Conservation (phyloP, 2,888 invertebrate species). For the Trissolcus brochymenae region DNA sequence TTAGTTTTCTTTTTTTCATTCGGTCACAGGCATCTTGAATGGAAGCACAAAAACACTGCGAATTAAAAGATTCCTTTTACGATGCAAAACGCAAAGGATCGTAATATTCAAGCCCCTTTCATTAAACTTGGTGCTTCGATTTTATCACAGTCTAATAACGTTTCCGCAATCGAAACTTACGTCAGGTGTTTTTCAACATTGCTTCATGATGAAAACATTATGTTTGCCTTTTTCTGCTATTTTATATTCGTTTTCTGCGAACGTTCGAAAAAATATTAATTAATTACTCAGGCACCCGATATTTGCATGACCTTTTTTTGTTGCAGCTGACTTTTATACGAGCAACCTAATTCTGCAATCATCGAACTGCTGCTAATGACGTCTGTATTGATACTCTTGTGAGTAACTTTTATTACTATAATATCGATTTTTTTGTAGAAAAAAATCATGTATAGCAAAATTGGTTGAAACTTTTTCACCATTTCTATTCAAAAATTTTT, state of each 20-base stretch:
- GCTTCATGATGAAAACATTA: neutral
- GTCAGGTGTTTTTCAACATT: constrained; percentile 8
- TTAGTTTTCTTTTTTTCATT: neutral
- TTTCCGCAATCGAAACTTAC: constrained; percentile 39
- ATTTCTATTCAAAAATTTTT: no score
- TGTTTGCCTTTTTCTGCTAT: constrained; percentile 5
- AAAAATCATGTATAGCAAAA: no score
- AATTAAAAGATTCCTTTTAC: constrained; percentile 17
- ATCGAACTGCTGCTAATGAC: constrained; percentile 28
- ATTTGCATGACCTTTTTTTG: constrained; percentile 1
- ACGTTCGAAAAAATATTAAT: constrained; percentile 12
- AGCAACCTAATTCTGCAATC: constrained; percentile 20
- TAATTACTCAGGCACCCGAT: constrained; percentile 21
- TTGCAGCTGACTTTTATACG: constrained; percentile 5
- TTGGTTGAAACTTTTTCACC: no score
- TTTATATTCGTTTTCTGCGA: constrained; percentile 31
- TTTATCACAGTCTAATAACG: constrained; percentile 39
- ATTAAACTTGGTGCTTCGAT: constrained; percentile 36
- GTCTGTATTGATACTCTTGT: constrained; percentile 8
- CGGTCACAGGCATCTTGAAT: constrained; percentile 23
- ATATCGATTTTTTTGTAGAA: no score
- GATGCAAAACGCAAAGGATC: constrained; percentile 28
- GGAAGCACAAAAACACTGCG: constrained; percentile 17
- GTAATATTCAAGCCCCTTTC: constrained; percentile 46
- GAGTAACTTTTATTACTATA: neutral